Conservation (phyloP, 1,140 invertebrate species). For the Cydia strobilella region DNA sequence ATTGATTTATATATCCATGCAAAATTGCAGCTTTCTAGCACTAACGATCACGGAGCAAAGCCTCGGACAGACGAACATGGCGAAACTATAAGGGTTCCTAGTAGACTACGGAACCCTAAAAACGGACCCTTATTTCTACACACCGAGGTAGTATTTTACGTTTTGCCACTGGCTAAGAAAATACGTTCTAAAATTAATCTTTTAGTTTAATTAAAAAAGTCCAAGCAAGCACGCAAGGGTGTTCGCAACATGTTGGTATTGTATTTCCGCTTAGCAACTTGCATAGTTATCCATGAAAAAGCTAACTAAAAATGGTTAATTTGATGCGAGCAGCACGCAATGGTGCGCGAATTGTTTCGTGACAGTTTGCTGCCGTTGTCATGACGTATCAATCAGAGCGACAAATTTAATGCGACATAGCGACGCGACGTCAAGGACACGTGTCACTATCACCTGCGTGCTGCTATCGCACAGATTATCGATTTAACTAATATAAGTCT, state of each 20-base stretch:
- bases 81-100: too few relatives aligned
- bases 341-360: not conserved
- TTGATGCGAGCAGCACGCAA: not conserved
- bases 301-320: not conserved
- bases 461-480: too few relatives aligned
- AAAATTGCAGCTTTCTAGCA: too few relatives aligned
- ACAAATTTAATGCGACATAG: not conserved
- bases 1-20: too few relatives aligned
- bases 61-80: too few relatives aligned
- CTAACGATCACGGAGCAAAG: too few relatives aligned
- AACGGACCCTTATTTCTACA: not conserved
- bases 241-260: constrained; percentile 13
- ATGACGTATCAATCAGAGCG: not conserved
- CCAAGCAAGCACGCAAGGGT: not conserved
- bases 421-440: not conserved
- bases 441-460: too few relatives aligned
- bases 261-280: not conserved
- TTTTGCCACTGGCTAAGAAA: not conserved
- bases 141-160: not conserved
- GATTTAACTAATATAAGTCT: too few relatives aligned
- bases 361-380: not conserved
- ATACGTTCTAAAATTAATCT: not conserved
- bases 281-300: constrained; percentile 15
- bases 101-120: too few relatives aligned
- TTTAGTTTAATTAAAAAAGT: constrained; percentile 17